Base-by-base conservation (phyloP, 2,113 vertebrate genomes). In the Lamprotornis superbus region DNA sequence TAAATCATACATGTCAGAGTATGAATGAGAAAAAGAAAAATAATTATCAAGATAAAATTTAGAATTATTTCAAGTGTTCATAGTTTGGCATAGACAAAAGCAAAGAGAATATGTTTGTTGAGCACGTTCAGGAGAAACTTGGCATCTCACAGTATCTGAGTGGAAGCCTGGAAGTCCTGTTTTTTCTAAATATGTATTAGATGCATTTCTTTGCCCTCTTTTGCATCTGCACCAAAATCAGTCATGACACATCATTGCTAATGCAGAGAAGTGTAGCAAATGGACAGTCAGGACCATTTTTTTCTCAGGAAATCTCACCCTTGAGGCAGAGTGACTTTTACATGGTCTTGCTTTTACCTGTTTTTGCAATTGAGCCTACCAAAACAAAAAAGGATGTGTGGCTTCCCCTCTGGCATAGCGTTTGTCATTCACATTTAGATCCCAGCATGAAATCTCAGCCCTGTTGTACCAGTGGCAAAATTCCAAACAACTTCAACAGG, bases 1-100 rank as follows among this genome's bases (percentile, higher is more conserved):
- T 84, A 95, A 96, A 96, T 94, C 91, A 65, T 59, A 80, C 49
- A 49, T 90, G 73, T 95, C 94, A 92, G 86, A 52, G 67, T 64
- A 82, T 71, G 71, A 88, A 93, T 61, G 69, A 94, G 67, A 76
- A 89, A 81, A 89, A 97, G 83, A 86, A 75, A 95, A 89, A 82
- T 79, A 90, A 90, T 74, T 84, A 69, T 83, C 84, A 87, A 91
- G 83, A 75, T 81, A 35, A 53, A 89, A 60, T 89, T 90, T 56
- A 91, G 83, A 94, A 73, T 65, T 87, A 46, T 76, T 92, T 88
- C 23, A 76, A 94, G 52, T 60, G 68, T 83, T 94, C 37, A 5
- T 64, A 42, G 53, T 67, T 94, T 93, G 89, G 80, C 91, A 87
- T 21, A 83, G 93, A 92, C 22, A 83, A 87, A 93, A 93, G 79